Base-by-base conservation (phyloP, 2,113 vertebrate genomes). In the Ceyx cyanopectus region DNA sequence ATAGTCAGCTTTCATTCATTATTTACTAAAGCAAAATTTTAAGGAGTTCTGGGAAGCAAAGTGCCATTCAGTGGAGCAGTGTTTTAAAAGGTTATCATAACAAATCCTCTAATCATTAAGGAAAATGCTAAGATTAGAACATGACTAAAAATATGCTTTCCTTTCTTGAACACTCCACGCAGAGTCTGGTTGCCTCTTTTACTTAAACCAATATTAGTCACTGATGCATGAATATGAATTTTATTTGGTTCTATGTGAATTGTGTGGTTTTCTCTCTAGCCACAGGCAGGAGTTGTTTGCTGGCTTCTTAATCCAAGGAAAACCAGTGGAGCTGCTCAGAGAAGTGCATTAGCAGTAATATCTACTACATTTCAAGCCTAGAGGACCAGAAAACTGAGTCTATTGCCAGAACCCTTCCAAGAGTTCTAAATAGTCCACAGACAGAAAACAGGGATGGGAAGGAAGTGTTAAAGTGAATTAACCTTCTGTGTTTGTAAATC, bases 171-270 rank as follows among this genome's bases (percentile, higher is more conserved):
- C 29, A 41, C 37, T 62, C 66, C 62, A 26, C 30, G 5, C 41
- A 27, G 30, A 23, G 53, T 9, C 65, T 40, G 41, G 18, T 4
- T 46, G n/a, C 7, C 3, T 30, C 60, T 89, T 76, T 72, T 66
- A 46, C 83, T 93, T 30, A 70, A 63, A 63, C n/a, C 83, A 48
- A 8, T 41, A 56, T 94, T 81, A 89, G 77, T 78, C 87, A 75
- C 16, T 22, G 45, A 5, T 57, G 92, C 62, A 81, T 94, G 89
- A 81, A 89, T 85, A 82, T 53, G 58, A 43, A 81, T 87, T 87
- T 53, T 45, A 45, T 78, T 86, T 70, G 70, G 40, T 78, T 92
- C 86, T 70, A 16, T 7, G 5, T 24, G 5, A 78, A 43, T n/a
- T 41, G 32, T 1, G 0, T 29, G 56, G 19, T 58, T 92, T 95